Evolutionary conservation across 2,888 invertebrate genomes (phyloP), one percentile per base, ranked within the genome.

Genomic region (Aricia artaxerxes): DNA sequence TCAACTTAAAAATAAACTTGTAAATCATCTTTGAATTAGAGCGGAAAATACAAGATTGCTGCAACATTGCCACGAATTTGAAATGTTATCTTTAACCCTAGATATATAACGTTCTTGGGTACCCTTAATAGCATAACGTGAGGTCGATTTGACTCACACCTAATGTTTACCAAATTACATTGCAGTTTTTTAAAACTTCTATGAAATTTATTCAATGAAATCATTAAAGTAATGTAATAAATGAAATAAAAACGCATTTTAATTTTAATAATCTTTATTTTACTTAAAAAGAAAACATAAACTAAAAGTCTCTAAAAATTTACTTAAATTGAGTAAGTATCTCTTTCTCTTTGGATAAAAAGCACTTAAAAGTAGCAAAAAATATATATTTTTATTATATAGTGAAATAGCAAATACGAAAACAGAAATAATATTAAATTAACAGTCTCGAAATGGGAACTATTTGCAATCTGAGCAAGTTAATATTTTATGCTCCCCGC

Each of bases 401-500:
- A 57, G 16, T 57, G 57, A 57, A 57, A 57, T 57, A 57, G 57
- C 57, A 57, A 57, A 57, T 57, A 57, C 57, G 57, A 57, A 57
- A 57, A 57, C 16, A 57, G 57, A 57, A 57, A 57, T 57, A 57
- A 57, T 57, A 57, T 57, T 57, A 16, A 57, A 57, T 57, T 57
- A 57, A 57, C 57, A 57, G 57, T 57, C 57, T 57, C 16, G 16
- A 57, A 57, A 57, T 57, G 16, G 57, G 4, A 57, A 57, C 57
- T 57, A 57, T 57, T 57, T 57, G 57, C 57, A 57, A 13, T 57
- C 13, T 57, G 57, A 13, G 57, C 57, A 57, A 13, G 57, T 13
- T 4, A 13, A 57, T 57, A 57, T 57, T 57, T 69, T 69, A 31
- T 69, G 69, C 69, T 72, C 69, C 13, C 69, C 78, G 35, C 77